phyloP scores from a whole-genome alignment of 2,113 vertebrate genomes.

The Edolisoma coerulescens region DNA sequence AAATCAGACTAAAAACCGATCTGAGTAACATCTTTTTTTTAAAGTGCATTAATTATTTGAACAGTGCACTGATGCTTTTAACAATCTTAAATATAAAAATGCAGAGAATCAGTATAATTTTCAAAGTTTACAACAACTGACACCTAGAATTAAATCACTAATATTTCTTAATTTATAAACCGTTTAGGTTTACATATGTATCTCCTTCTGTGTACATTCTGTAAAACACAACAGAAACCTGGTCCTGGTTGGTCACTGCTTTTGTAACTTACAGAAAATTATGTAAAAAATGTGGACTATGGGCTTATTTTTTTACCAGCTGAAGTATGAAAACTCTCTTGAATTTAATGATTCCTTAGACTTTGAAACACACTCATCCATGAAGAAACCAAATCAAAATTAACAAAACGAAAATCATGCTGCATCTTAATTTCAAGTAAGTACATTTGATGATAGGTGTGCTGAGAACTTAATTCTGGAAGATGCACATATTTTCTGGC shows the following conservation, averaged over 20 bases:
- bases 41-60: constrained; percentile 24
- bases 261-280: background rate
- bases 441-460: background rate
- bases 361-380: background rate
- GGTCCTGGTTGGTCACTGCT: background rate
- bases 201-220: background rate
- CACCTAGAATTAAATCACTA: background rate
- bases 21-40: background rate
- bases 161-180: background rate
- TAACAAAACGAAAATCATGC: background rate
- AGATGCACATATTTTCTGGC: background rate
- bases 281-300: background rate
- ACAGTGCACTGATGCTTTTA: background rate
- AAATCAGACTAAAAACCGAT: background rate
- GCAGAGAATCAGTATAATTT: background rate
- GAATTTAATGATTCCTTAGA: background rate
- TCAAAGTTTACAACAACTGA: background rate
- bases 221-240: background rate
- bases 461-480: background rate
- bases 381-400: background rate
- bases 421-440: background rate
- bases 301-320: background rate
- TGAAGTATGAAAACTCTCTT: background rate
- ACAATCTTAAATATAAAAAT: background rate
- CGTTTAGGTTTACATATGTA: background rate